Percentiles rank a stretch among this genome's conserved stretches.
Evolutionary conservation across 2,797 vertebrate species (phyloP).

Genomic region (Manis crassicaudata): DNA sequence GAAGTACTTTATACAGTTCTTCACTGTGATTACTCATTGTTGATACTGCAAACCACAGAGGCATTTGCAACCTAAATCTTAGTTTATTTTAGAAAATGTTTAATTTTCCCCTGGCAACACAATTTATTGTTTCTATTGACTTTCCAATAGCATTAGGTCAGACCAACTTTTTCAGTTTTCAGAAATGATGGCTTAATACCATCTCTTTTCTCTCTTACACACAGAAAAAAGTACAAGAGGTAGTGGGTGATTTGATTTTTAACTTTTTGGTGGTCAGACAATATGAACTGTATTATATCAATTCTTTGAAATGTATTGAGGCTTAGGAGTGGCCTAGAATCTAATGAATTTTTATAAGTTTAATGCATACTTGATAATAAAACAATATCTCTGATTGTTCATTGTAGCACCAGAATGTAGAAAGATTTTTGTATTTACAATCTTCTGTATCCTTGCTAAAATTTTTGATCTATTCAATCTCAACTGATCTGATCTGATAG

Average conservation of each 20-base stretch:
- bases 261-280: not conserved
- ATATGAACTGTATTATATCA: not conserved
- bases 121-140: constrained; percentile 48
- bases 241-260: not conserved
- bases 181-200: not conserved
- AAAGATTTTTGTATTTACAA: not conserved
- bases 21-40: not conserved
- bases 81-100: constrained; percentile 66
- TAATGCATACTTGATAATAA: not conserved
- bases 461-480: not conserved
- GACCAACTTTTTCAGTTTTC: constrained; percentile 19
- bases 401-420: not conserved
- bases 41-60: constrained; percentile 29
- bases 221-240: not conserved
- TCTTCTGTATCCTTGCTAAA: not conserved
- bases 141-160: constrained; percentile 27
- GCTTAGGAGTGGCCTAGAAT: not conserved
- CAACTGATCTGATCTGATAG: not conserved
- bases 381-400: not conserved
- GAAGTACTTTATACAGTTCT: constrained; percentile 29
- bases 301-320: not conserved
- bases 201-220: not conserved
- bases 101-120: constrained; percentile 2
- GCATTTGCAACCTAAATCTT: not conserved
- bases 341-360: not conserved